Base-by-base conservation (phyloP, 37 sponge, comb jelly and placozoan genomes). In the Ephydatia muelleri region DNA sequence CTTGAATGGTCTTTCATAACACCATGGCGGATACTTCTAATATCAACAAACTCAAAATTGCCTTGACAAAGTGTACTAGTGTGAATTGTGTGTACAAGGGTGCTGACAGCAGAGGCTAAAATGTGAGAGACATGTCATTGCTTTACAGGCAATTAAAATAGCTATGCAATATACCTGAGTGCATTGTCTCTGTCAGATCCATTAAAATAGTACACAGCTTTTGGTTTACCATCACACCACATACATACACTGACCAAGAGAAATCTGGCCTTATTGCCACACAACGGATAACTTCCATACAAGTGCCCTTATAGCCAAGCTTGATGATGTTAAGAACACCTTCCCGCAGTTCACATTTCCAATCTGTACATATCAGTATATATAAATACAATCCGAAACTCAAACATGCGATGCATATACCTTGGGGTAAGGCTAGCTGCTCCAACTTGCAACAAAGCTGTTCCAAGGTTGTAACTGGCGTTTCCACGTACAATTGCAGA, bases 81-180 rank as follows among this genome's bases (percentile, higher is more conserved):
- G 57, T 57, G 57, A 57, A 57, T 57, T 57, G 57, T 57, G 57
- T 57, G 57, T 57, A 57, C 57, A 57, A 57, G 57, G 57, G 57
- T 57, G 57, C 57, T 57, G 16, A 57, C 57, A 57, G 57, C 16
- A 57, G 19, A 43, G 43, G 43, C 43, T 43, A 43, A 43, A 43
- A 43, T 43, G 43, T 6, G 43, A 43, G 43, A 6, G 43, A 43
- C 3, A 43, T 43, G 43, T 43, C 43, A 43, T 43, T 43, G 43
- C 43, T 43, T 43, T 43, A 43, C 43, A 43, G 43, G 43, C 43
- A 43, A 43, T 43, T 57, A 57, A 57, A 57, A 57, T 11, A 57
- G 19, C 57, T 21, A 57, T 57, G 57, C 57, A 19, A 57, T 57
- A 57, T 57, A 57, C 57, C 57, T 57, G 57, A 57, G 19, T 57